Evolutionary conservation across 2,797 vertebrate species (phyloP), one percentile per base, ranked within the genome.

Genomic region (Poeciliopsis turneri): DNA sequence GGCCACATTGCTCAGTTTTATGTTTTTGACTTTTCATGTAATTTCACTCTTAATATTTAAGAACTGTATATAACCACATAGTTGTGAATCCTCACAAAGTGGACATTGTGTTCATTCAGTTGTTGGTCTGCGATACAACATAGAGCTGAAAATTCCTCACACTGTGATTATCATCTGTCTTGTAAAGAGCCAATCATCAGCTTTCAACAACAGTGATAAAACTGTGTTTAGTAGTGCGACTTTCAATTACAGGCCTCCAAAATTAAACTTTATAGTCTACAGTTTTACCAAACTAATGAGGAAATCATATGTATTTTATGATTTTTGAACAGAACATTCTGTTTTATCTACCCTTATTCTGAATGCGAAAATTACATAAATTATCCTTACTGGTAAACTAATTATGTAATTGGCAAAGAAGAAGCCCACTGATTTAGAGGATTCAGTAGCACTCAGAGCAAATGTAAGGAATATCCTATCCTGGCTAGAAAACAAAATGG

Each of bases 151-250:
- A 39, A 66, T 18, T 7, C 13, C 15, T 61, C 28, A 33, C 61
- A 20, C 18, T 85, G 51, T 86, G 81, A 88, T 85, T 84, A 72
- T 45, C 23, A 51, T 57, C 39, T 86, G 75, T 10, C 66, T 76
- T 23, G 12, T 75, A 77, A 76, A 74, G 82, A 49, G 57, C 72
- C 13, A 16, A 78, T 79, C 78, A 79, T 80, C 13, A 51, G 33
- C 59, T 83, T 87, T 78, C 76, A 78, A 87, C 82, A 64, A 88
- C 75, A 81, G 74, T 73, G 77, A 85, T 84, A 46, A 69, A 77
- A 84, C 45, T 87, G 49, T 1, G 5, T 88, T 66, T 83, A 80
- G 41, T 46, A 66, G 72, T 77, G 72, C 46, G 46, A 72, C 75
- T 88, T 82, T 84, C 74, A 81, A 84, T 82, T 78, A 86, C 53